Conservation (phyloP, 2,888 invertebrate species). For the Apamea monoglypha region DNA sequence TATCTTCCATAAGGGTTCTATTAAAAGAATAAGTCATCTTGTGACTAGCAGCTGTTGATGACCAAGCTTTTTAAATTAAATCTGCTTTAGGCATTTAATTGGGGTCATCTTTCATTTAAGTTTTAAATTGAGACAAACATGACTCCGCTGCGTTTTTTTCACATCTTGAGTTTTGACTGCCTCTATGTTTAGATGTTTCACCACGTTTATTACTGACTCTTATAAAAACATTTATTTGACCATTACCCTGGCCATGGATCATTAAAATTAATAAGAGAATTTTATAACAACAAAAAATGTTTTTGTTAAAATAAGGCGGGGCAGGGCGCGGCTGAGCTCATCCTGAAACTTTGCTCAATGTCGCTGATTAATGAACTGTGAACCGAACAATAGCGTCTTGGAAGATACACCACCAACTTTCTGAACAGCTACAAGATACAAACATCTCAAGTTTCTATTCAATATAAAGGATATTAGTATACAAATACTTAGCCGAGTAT, state of each 20-base stretch:
- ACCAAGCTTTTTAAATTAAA: constrained; percentile 20
- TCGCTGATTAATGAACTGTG: constrained; percentile 87
- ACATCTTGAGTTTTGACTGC: neutral
- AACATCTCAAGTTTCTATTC: constrained; percentile 16
- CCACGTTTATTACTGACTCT: neutral
- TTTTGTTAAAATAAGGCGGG: constrained; percentile 54
- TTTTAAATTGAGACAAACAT: constrained; percentile 22
- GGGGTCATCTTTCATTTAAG: constrained; percentile 28
- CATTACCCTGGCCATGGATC: neutral
- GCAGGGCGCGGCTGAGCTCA: constrained; percentile 78
- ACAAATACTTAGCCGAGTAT: constrained; percentile 2
- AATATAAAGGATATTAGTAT: constrained; percentile 25
- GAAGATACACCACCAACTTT: constrained; percentile 70
- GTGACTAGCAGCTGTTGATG: constrained; percentile 19
- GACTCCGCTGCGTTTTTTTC: constrained; percentile 4
- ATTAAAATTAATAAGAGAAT: constrained; percentile 45
- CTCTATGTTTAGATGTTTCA: neutral
- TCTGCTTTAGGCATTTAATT: constrained; percentile 20
- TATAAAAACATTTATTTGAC: constrained; percentile 1
- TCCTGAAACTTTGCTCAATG: constrained; percentile 81
- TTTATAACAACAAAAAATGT: constrained; percentile 5
- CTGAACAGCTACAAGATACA: constrained; percentile 58
- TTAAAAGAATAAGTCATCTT: neutral
- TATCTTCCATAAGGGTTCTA: neutral
- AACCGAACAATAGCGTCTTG: constrained; percentile 83